Evolutionary conservation across 2,113 vertebrate species (phyloP), one percentile per base, ranked within the genome.

Genomic region (Oncorhynchus keta): DNA sequence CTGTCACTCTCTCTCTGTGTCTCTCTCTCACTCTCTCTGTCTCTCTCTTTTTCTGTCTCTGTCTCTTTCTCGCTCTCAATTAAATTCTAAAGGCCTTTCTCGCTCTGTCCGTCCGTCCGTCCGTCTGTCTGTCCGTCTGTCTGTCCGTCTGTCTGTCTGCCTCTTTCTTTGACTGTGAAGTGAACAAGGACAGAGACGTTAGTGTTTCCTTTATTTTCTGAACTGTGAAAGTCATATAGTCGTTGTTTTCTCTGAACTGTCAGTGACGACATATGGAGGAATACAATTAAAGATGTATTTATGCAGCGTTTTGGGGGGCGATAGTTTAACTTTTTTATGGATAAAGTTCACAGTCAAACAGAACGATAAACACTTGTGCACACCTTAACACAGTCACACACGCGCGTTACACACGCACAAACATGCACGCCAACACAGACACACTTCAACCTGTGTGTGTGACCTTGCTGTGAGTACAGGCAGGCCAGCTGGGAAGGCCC

Each of bases 381-480:
- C 7, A 39, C 39, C 39, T 39, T 39, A 39, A 39, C 39, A 39
- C 39, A 39, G 8, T 39, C 7, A 39, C 39, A 39, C 7, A 8
- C 1, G 9, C 8, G 39, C 39, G 39, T 8, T 7, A 39, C 39
- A 39, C 39, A 39, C 39, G 45, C 61, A 24, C 61, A 68, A 28
- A 39, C 28, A 18, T 39, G 16, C 16, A 68, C 4, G 28, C 28
- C 45, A 16, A 35, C 16, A 20, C 32, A 68, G 3, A 68, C 28
- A 68, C 28, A 20, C 32, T 32, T n/a, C 18, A 18, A 4, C 30
- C 51, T 61, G 71, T 30, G 6, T 66, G 49, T 59, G 61, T 73
- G 74, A 28, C 71, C 48, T 72, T 75, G 79, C 76, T 79, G 26
- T 59, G 67, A 72, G 76, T 30, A 57, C 39, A 61, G 45, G 35